Evolutionary conservation across 2,888 invertebrate genomes (phyloP).

Genomic region (Stramonita haemastoma): DNA sequence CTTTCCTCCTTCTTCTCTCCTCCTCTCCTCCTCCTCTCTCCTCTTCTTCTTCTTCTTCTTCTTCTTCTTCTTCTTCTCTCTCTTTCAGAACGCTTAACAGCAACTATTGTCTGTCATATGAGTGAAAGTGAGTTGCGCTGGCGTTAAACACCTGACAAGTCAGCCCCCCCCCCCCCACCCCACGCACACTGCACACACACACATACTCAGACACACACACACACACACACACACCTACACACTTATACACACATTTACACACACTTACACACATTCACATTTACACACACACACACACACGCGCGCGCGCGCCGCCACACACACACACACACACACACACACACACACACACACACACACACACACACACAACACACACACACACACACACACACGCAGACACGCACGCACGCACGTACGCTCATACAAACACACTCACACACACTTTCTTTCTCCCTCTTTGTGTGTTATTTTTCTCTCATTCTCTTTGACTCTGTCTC

Average conservation of each 20-base stretch:
- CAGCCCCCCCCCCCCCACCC: no score
- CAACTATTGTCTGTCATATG: no score
- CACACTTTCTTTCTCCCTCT: neutral
- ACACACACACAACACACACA: neutral
- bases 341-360: neutral
- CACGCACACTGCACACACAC: no score
- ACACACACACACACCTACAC: no score
- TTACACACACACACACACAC: neutral
- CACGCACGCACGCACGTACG: slow-evolving; percentile 3
- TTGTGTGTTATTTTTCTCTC: no score
- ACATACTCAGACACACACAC: no score
- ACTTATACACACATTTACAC: neutral
- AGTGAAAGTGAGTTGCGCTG: no score
- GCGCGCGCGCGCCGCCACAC: no score
- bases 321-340: neutral
- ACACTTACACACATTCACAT: neutral
- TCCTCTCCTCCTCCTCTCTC: rapidly evolving
- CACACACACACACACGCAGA: neutral
- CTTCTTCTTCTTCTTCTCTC: neutral
- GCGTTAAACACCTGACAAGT: no score
- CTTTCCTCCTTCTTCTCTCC: neutral
- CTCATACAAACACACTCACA: neutral
- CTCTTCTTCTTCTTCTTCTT: neutral
- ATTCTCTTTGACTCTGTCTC: no score
- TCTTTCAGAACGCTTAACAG: no score